Evolutionary conservation across 2,888 invertebrate genomes (phyloP), one percentile per base, ranked within the genome.

Genomic region (Adelphocoris suturalis): DNA sequence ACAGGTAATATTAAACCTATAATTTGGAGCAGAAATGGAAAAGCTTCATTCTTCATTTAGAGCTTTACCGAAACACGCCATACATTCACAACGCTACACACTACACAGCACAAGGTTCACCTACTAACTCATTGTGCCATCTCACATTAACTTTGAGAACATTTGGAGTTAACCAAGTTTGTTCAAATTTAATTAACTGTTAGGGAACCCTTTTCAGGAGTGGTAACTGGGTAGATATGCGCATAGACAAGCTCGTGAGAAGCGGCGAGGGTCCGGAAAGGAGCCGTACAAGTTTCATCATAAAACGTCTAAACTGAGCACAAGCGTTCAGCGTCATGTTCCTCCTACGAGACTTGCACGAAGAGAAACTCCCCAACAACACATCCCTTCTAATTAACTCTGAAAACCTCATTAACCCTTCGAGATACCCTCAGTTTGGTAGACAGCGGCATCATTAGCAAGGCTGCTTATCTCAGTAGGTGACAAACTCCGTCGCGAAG

Each of bases 381-480:
- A 78, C 85, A 85, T 61, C 85, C 57, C 85, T 85, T 85, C 85
- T 85, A 85, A 85, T 85, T 85, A 85, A 85, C 85, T 85, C 85
- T 61, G 85, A 85, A 85, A 85, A 85, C 85, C 85, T 85, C 85
- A 85, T 85, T 85, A 85, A 57, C 85, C 82, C 85, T 85, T 85
- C 85, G 57, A 85, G 85, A 85, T 85, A 85, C 85, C 37, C 82
- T 78, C 14, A 78, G 78, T 78, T 78, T 28, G 46, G 37, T 16
- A 78, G 46, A 78, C 23, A 28, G 78, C 46, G 47, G 78, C 78
- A 78, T 78, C 78, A 47, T 78, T 78, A 78, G 47, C 46, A 78
- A 78, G 78, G 78, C 78, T 78, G 78, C 78, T 78, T 78, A 78
- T 78, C 78, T 19, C 68, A 23, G 46, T 37, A 78, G 78, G 78